Base-by-base conservation (phyloP, 2,888 invertebrate species). In the Cephus sareptanus region DNA sequence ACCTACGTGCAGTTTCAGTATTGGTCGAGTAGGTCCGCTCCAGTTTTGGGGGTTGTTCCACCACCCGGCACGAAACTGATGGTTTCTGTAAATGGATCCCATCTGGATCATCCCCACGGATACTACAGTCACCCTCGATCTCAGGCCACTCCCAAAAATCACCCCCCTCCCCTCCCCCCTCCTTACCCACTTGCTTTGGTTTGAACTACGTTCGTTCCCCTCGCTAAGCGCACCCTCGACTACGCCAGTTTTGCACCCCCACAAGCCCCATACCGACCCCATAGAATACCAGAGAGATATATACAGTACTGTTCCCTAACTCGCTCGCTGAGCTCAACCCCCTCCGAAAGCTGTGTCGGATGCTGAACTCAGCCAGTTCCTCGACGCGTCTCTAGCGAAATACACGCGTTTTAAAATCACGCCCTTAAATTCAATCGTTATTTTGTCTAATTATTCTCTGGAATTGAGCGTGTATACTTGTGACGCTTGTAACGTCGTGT, bases 291-390 rank as follows among this genome's bases (percentile, higher is more conserved):
- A 80, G 81, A 77, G 74, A 71, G 30, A 74, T 74, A 75, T 76
- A 85, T 77, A 81, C 80, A 83, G 79, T 76, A 81, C 77, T 81
- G 81, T 83, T 85, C 82, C 87, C 87, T 85, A 83, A 83, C 82
- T 84, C 83, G 82, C 56, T 23, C 83, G 82, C 56, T 23, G 83
- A 23, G 31, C 71, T 71, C 56, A 77, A 76, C 74, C 81, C 80
- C 83, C 84, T 87, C 89, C 84, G 81, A 85, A 84, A 83, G 77
- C 83, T 75, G 82, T 80, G 77, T 79, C 79, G 82, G 81, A 77
- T 76, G 83, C 78, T 82, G 84, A 84, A 85, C 85, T 85, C 83
- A 84, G 79, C 81, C 88, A 88, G 89, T 89, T 83, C 76, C 83
- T 80, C 85, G 83, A 82, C 85, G 89, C 80, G 84, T 83, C 81